These are phyloP conservation scores for Lysiphlebus fabarum DNA, from an alignment of 1,140 invertebrate species.

Conservation along the genomic window DNA sequence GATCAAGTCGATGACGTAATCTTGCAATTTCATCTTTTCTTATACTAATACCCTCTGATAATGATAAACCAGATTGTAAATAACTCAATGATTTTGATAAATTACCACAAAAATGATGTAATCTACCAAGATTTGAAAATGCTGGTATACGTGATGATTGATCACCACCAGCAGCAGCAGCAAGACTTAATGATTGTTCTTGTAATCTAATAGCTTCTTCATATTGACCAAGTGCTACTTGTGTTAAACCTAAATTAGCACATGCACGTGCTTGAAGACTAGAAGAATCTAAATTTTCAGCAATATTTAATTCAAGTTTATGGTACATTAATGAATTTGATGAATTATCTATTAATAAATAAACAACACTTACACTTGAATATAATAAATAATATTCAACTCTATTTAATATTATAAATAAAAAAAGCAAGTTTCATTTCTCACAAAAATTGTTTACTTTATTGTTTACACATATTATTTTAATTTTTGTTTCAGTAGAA, in stretches of 20 bases:
- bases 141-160: conserved; percentile 69
- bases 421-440: no score
- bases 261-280: conserved; percentile 77
- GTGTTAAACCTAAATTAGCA: conserved; percentile 83
- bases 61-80: conserved; percentile 80
- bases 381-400: no score
- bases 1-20: conserved; percentile 82
- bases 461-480: no score
- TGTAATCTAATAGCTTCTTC: conserved; percentile 84
- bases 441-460: no score
- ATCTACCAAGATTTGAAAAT: conserved; percentile 64
- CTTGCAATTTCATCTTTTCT: conserved; percentile 86
- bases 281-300: conserved; percentile 70
- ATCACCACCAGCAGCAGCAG: conserved; percentile 73
- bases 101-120: conserved; percentile 85
- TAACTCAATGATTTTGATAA: conserved; percentile 82
- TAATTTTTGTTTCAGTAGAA: no score
- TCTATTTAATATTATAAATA: no score
- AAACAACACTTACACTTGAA: conserved; percentile 88
- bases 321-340: conserved; percentile 80
- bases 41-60: conserved; percentile 82
- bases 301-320: conserved; percentile 80
- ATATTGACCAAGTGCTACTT: conserved; percentile 82
- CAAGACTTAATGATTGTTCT: conserved; percentile 79
- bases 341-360: conserved; percentile 87